Percentiles rank a stretch among this genome's conserved stretches.
Conservation (phyloP, 1,140 invertebrate genomes). For the Mylabris phalerata region DNA sequence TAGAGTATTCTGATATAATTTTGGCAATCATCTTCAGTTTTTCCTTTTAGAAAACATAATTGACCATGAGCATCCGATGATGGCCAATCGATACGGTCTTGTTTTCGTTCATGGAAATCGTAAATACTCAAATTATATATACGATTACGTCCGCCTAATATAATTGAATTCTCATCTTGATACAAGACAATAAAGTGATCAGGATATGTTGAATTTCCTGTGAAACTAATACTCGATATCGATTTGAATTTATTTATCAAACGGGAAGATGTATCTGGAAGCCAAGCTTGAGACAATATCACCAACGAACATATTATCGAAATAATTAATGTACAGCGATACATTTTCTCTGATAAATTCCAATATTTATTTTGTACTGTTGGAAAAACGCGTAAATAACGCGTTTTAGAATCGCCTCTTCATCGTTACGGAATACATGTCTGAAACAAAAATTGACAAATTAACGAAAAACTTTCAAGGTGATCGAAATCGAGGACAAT, state of each 20-base stretch:
- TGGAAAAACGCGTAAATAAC: slow-evolving; percentile 3
- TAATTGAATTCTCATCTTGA: slow-evolving; percentile 45
- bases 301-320: no score
- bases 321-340: no score
- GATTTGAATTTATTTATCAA: slow-evolving; percentile 33
- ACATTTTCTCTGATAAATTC: no score
- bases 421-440: slow-evolving; percentile 2
- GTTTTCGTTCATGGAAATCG: slow-evolving; percentile 55
- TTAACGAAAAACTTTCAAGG: no score
- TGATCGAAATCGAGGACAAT: no score
- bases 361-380: slow-evolving; percentile 1
- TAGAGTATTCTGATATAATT: slow-evolving; percentile 90
- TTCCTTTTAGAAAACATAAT: slow-evolving; percentile 82
- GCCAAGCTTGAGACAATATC: slow-evolving; percentile 20
- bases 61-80: slow-evolving; percentile 74
- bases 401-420: slow-evolving; percentile 11
- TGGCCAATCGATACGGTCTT: slow-evolving; percentile 64
- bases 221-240: slow-evolving; percentile 34
- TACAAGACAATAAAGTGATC: slow-evolving; percentile 49
- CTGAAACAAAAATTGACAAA: slow-evolving; percentile 3
- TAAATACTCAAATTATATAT: slow-evolving; percentile 74
- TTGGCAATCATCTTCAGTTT: slow-evolving; percentile 86
- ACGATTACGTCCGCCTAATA: slow-evolving; percentile 59
- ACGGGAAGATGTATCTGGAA: slow-evolving; percentile 38
- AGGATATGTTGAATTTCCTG: slow-evolving; percentile 32